Base-by-base conservation (phyloP, 2,113 vertebrate species). In the Pelobates fuscus region DNA sequence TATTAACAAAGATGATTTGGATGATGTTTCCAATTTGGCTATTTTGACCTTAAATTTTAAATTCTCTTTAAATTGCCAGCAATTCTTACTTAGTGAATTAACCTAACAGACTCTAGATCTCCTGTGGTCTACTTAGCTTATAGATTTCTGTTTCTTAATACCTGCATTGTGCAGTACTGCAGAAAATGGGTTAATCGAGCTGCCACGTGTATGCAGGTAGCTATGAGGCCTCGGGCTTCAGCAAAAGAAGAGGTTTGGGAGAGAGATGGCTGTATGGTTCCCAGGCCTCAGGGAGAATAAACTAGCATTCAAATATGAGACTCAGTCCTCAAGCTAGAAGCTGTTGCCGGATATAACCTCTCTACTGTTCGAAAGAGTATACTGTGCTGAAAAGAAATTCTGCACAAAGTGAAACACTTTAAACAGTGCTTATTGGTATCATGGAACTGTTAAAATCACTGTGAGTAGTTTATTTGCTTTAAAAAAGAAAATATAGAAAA, bases 301-400 rank as follows among this genome's bases (percentile, higher is more conserved):
- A 74, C 71, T 74, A 74, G 32, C 71, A 37, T 74, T 74, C 71
- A 74, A 74, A 74, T 64, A 74, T 66, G 54, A 74, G 24, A 17
- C 62, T 74, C n/a, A 63, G 71, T 74, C 71, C 71, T 66, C 25
- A 58, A 66, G 62, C 71, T 15, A 66, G 62, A 74, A 74, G 71
- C 62, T 74, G 62, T 74, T 66, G 55, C 62, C 62, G 71, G 71
- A 74, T 74, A 66, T 66, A 66, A 64, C 61, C 44, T 29, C 52
- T n/a, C n/a, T n/a, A 29, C 32, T 55, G 23, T 58, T 29, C 54
- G 30, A 37, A 71, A 5, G 49, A 1, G 20, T 46, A 7, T 37
- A 46, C 41, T 18, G 21, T 59, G 1, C 18, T 59, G 32, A 11
- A 18, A 15, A 25, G 32, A 15, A n/a, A 12, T 20, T 49, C 6